Percentiles rank a stretch among this genome's conserved stretches.
Evolutionary conservation across 1,140 invertebrate genomes (phyloP).

Genomic region (Vanessa tameamea): DNA sequence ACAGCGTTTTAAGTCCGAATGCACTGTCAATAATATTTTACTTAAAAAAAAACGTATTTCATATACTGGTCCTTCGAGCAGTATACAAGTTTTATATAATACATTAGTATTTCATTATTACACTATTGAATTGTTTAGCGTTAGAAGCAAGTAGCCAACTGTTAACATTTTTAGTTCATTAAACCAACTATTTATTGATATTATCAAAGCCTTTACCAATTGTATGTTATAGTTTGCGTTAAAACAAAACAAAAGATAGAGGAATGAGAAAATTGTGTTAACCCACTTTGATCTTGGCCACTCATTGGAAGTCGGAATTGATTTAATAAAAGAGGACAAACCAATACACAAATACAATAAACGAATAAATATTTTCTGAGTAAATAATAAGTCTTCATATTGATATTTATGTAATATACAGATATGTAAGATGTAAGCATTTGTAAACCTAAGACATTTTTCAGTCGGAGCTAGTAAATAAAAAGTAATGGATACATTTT

Average conservation of each 20-base stretch:
- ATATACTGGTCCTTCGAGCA: no score
- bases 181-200: constrained; percentile 8
- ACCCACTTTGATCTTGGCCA: constrained; percentile 34
- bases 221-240: constrained; percentile 20
- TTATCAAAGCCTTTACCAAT: constrained; percentile 19
- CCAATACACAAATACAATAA: not conserved
- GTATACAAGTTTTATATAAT: not conserved
- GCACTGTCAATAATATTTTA: no score
- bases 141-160: not conserved
- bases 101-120: not conserved
- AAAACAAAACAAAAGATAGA: constrained; percentile 28
- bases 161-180: constrained; percentile 3
- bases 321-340: constrained; percentile 29
- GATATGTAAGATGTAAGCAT: no score
- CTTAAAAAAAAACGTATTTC: no score
- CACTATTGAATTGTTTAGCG: not conserved
- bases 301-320: constrained; percentile 28
- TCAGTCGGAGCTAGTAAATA: no score
- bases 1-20: no score
- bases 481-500: no score
- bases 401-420: no score
- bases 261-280: constrained; percentile 36
- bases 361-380: not conserved
- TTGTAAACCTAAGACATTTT: no score
- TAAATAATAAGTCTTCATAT: no score